phyloP scores from a whole-genome alignment of 1,140 invertebrate genomes.

The Venturia canescens region DNA sequence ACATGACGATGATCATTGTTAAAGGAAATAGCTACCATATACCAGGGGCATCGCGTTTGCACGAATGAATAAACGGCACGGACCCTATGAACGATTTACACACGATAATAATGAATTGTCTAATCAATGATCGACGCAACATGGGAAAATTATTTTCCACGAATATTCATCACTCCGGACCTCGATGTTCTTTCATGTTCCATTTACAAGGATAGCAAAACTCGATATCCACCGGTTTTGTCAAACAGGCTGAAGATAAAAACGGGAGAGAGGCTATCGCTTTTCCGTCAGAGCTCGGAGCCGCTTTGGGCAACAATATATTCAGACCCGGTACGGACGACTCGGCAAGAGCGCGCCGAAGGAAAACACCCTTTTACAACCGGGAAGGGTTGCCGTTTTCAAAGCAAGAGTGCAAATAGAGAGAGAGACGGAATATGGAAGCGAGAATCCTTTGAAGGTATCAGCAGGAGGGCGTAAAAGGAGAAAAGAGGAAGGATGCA shows the following conservation, averaged over 20 bases:
- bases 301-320: not conserved
- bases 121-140: too few relatives aligned
- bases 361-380: slow-evolving; percentile 21
- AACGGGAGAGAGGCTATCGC: not conserved
- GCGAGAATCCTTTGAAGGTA: slow-evolving; percentile 43
- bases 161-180: too few relatives aligned
- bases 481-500: not conserved
- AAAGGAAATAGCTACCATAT: too few relatives aligned
- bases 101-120: too few relatives aligned
- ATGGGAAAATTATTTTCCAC: too few relatives aligned
- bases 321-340: not conserved
- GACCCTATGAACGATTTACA: too few relatives aligned
- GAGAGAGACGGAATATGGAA: slow-evolving; percentile 16
- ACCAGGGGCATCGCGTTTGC: too few relatives aligned
- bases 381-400: slow-evolving; percentile 6
- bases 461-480: slow-evolving; percentile 45
- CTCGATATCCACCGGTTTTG: too few relatives aligned
- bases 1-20: too few relatives aligned
- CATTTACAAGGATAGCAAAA: too few relatives aligned
- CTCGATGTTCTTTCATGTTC: too few relatives aligned
- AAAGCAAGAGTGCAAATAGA: slow-evolving; percentile 18
- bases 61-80: too few relatives aligned
- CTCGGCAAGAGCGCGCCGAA: not conserved
- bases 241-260: not conserved
- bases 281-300: not conserved